phyloP scores from a whole-genome alignment of 2,888 invertebrate genomes.

The Drosophila demipolita region DNA sequence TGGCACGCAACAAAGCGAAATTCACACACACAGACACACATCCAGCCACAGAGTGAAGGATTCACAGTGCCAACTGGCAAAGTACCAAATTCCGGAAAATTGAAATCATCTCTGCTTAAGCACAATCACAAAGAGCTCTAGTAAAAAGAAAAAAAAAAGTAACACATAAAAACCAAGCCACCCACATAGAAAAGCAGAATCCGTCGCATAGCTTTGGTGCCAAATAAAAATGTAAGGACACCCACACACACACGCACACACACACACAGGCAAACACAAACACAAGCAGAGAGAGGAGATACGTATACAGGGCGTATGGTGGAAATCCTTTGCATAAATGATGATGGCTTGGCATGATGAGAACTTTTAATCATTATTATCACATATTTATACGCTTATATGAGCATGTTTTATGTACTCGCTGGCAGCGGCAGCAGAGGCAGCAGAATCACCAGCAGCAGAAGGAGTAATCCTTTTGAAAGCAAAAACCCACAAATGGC shows the following conservation, averaged over 20 bases:
- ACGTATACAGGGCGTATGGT: conserved; percentile 29
- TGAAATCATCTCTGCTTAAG: conserved; percentile 68
- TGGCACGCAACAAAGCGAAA: conserved; percentile 59
- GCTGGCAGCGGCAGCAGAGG: conserved; percentile 38
- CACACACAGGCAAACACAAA: conserved; percentile 33
- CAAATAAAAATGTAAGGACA: conserved; percentile 78
- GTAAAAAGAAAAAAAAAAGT: not conserved
- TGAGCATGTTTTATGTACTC: conserved; percentile 84
- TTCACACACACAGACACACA: conserved; percentile 16
- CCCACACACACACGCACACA: conserved; percentile 35
- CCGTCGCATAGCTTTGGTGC: conserved; percentile 60
- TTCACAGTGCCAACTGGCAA: conserved; percentile 44
- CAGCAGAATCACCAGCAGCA: conserved; percentile 7
- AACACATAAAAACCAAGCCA: conserved; percentile 20
- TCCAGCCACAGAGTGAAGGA: not conserved
- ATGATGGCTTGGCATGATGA: conserved; percentile 78
- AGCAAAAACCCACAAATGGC: conserved; percentile 82
- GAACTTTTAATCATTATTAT: conserved; percentile 83
- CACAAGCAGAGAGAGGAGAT: conserved; percentile 9
- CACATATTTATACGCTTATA: conserved; percentile 84
- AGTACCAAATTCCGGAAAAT: conserved; percentile 62
- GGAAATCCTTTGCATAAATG: conserved; percentile 80
- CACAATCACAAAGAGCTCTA: conserved; percentile 36
- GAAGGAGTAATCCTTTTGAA: conserved; percentile 77
- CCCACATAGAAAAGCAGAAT: conserved; percentile 44